phyloP scores from a whole-genome alignment of 2,113 vertebrate genomes.

The Gracilinanus agilis region DNA sequence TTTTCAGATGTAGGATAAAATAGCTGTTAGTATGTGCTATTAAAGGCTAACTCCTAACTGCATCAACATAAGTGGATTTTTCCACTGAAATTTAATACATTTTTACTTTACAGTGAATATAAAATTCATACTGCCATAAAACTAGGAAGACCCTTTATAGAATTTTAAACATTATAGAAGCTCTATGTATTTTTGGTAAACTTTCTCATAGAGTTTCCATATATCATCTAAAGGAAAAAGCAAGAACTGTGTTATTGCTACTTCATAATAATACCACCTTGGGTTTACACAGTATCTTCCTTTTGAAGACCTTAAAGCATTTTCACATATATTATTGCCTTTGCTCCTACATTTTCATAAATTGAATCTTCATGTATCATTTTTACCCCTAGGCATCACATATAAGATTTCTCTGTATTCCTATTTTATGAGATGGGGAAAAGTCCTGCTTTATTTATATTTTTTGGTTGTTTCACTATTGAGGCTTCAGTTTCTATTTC shows the following conservation, averaged over 20 bases:
- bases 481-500: constrained; percentile 34
- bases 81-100: constrained; percentile 20
- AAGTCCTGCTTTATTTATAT: neutral
- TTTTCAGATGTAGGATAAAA: neutral
- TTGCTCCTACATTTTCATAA: constrained; percentile 47
- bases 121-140: neutral
- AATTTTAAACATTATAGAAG: neutral
- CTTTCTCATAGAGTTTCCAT: constrained; percentile 17
- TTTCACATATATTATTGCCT: constrained; percentile 43
- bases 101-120: neutral
- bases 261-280: neutral
- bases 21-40: neutral
- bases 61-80: neutral
- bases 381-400: neutral
- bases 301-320: constrained; percentile 35
- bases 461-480: neutral
- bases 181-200: constrained; percentile 12
- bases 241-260: neutral
- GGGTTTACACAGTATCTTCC: neutral
- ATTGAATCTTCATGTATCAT: constrained; percentile 3
- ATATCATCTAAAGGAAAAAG: neutral
- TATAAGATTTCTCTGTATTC: constrained; percentile 30
- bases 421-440: constrained; percentile 42
- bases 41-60: neutral
- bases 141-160: constrained; percentile 14